Base-by-base conservation (phyloP, 37 sponge, comb jelly and placozoan genomes). In the Spongia lamella region DNA sequence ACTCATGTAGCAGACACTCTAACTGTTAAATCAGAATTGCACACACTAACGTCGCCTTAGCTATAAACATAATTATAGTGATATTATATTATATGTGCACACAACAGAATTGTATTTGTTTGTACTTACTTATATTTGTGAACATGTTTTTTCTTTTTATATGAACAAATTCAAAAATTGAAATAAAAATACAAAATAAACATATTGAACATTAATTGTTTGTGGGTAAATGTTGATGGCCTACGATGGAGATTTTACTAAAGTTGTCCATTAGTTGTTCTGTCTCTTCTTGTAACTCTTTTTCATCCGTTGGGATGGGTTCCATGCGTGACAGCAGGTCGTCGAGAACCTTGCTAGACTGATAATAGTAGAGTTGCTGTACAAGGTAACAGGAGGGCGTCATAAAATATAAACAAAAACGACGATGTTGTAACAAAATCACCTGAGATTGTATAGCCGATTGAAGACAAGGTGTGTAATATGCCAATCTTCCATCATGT, bases 371-470 rank as follows among this genome's bases (percentile, higher is more conserved):
- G 20, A 86, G 79, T 37, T 40, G 70, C 86, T 86, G 59, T 19
- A 35, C 5, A 51, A 14, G 15, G n/a, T n/a, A n/a, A 49, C 31
- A 63, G 34, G 16, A 19, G 40, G 21, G 32, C 7, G 21, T 43
- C 5, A 43, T 36, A 66, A 19, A 37, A 37, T 26, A 72, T 7
- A 5, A 56, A 72, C 27, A 35, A 58, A 75, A 40, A 5, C 14
- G 13, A 39, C 24, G 15, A 57, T 29, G 37, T 31, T 61, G 22
- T 13, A 43, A 43, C 47, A 43, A 13, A 13, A 43, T 29, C 21
- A 88, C 89, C 80, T 83, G 78, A 16, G 90, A 47, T 38, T 76
- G 64, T 17, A 84, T 76, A 13, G 60, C 58, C 34, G 90, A 85
- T 25, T 61, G 22, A 30, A 90, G 53, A 77, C 86, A 90, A 38